Percentiles rank a stretch among this genome's conserved stretches.
Evolutionary conservation across 2,113 vertebrate species (phyloP).

Genomic region (Psammodynastes pulverulentus): DNA sequence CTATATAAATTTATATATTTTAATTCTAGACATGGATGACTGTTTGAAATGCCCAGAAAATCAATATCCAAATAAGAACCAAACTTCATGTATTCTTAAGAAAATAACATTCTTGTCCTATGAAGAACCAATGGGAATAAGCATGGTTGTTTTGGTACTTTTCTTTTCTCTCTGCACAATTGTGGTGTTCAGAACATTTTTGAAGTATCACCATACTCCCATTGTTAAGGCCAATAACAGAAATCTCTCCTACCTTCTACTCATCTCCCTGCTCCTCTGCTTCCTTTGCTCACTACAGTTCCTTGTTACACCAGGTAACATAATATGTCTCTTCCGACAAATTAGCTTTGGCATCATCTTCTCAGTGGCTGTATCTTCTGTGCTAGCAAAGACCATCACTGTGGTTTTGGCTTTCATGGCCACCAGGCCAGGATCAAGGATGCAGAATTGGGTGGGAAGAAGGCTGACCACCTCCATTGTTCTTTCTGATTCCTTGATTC

Average conservation of each 20-base stretch:
- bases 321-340: not conserved
- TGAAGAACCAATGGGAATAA: not conserved
- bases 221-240: not conserved
- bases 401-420: not conserved
- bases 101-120: not conserved
- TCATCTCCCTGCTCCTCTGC: not conserved
- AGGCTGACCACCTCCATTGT: not conserved
- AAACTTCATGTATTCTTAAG: not conserved
- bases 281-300: not conserved
- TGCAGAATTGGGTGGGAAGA: not conserved
- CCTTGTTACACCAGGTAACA: not conserved
- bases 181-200: not conserved
- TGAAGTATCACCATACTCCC: not conserved
- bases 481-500: not conserved
- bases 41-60: not conserved
- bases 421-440: not conserved
- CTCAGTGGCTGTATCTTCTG: not conserved
- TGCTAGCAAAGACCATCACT: not conserved
- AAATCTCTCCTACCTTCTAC: not conserved
- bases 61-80: not conserved
- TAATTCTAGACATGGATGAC: not conserved
- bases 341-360: not conserved
- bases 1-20: not conserved
- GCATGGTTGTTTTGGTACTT: not conserved
- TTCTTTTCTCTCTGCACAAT: not conserved